phyloP scores from a whole-genome alignment of 2,113 vertebrate species.

The Chrysemys picta region DNA sequence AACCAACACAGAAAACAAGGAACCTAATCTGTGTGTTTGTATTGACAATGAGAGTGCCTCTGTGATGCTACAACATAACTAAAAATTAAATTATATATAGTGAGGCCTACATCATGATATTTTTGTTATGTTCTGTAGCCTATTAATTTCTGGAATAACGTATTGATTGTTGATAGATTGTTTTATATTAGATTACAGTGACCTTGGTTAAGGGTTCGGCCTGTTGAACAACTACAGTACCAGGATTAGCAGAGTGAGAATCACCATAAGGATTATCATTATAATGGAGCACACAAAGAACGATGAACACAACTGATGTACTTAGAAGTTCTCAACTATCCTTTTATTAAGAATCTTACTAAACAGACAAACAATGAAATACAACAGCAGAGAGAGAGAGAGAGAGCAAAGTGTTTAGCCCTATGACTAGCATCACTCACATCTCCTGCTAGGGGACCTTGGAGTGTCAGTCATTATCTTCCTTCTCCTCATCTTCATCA shows the following conservation, averaged over 20 bases:
- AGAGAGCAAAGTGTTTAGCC: background rate
- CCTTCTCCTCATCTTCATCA: background rate
- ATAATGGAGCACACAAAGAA: background rate
- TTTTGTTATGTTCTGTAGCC: background rate
- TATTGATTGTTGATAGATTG: background rate
- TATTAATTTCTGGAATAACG: background rate
- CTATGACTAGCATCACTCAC: background rate
- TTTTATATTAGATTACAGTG: background rate
- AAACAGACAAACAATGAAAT: background rate
- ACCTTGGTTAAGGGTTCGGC: background rate
- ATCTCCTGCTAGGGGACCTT: background rate
- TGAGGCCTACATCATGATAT: background rate
- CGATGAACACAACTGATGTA: background rate
- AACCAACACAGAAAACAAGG: background rate
- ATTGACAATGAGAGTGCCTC: background rate
- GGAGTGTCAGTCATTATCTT: background rate
- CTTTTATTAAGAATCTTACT: background rate
- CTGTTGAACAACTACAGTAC: too few species aligned
- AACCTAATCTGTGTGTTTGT: background rate
- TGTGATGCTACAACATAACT: background rate
- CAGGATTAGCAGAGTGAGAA: background rate
- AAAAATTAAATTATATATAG: background rate
- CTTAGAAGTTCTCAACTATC: background rate
- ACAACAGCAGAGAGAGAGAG: background rate
- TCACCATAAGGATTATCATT: background rate